phyloP scores from a whole-genome alignment of 2,888 invertebrate species.

The Hypercompe scribonia region DNA sequence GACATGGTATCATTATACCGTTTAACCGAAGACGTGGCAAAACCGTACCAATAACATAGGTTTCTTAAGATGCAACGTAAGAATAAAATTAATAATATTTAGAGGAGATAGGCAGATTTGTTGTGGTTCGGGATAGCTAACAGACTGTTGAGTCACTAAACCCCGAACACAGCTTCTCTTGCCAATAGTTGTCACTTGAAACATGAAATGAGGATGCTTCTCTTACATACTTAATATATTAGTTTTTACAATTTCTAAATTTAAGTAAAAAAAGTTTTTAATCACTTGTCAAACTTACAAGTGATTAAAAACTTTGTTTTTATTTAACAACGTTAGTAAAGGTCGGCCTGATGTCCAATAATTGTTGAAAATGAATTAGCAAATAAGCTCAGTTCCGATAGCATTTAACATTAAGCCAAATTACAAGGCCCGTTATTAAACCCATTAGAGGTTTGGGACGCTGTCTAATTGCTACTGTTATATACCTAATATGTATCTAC shows the following conservation, averaged over 20 bases:
- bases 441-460: slow-evolving; percentile 4
- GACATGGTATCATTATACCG: too few species aligned
- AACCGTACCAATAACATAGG: not conserved
- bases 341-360: slow-evolving; percentile 2
- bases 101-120: too few species aligned
- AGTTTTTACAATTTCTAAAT: not conserved
- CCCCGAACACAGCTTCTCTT: not conserved
- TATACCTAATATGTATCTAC: not conserved
- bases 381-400: slow-evolving; percentile 7
- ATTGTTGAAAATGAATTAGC: slow-evolving; percentile 4
- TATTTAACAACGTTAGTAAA: not conserved
- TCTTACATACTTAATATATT: not conserved
- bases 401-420: slow-evolving; percentile 6
- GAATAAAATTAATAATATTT: too few species aligned
- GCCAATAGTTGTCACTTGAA: not conserved
- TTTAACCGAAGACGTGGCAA: not conserved
- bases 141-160: not conserved
- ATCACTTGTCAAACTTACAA: too few species aligned
- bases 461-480: slow-evolving; percentile 9
- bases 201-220: not conserved
- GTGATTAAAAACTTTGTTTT: not conserved
- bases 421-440: slow-evolving; percentile 9
- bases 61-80: not conserved
- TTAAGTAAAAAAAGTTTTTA: too few species aligned
- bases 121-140: not conserved